Evolutionary conservation across 1,140 invertebrate genomes (phyloP).

Genomic region (Wasmannia auropunctata): DNA sequence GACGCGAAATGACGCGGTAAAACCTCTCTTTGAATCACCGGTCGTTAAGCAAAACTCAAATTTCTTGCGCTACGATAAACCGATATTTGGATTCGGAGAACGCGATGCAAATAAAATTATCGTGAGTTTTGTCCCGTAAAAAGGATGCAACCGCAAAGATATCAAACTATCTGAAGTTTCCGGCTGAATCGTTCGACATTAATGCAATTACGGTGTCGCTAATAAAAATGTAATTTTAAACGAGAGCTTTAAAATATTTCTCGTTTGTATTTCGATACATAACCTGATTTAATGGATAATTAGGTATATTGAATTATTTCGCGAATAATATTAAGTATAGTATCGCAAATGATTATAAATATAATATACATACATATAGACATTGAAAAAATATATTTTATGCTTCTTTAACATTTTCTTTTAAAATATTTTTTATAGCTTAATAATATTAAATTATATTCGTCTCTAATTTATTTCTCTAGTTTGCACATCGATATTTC

Average conservation of each 20-base stretch:
- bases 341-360: background rate
- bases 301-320: background rate
- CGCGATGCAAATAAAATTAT: slow-evolving; percentile 63
- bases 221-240: slow-evolving; percentile 7
- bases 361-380: background rate
- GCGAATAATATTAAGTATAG: background rate
- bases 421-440: background rate
- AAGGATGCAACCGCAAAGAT: slow-evolving; percentile 1
- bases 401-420: background rate
- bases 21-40: slow-evolving; percentile 69
- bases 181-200: background rate
- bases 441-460: background rate
- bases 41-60: slow-evolving; percentile 71
- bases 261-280: background rate
- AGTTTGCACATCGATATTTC: background rate
- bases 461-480: background rate
- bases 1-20: slow-evolving; percentile 74
- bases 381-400: background rate
- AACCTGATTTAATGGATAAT: background rate
- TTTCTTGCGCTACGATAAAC: slow-evolving; percentile 71
- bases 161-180: background rate
- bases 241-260: background rate
- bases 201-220: background rate
- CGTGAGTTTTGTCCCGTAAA: background rate
- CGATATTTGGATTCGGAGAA: slow-evolving; percentile 65